Conservation (phyloP, 2,113 vertebrate genomes). For the Phaethon lepturus region DNA sequence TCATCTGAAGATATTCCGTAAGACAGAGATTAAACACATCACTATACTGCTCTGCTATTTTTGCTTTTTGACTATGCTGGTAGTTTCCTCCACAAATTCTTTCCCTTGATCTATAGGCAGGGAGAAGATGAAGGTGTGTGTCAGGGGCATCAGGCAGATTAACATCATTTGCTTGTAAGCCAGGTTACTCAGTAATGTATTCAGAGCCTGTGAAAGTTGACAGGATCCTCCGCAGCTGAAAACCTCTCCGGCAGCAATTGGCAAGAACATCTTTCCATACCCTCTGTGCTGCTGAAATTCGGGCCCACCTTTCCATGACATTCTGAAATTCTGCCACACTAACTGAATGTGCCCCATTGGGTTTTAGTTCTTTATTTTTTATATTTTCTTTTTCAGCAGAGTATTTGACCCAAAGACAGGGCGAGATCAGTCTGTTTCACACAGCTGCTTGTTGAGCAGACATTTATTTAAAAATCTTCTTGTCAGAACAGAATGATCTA, state of each 20-base stretch:
- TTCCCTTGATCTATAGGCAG: background rate
- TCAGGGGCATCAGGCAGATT: background rate
- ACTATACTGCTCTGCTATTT: background rate
- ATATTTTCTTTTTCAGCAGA: background rate
- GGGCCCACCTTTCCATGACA: background rate
- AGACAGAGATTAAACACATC: background rate
- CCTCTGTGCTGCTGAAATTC: background rate
- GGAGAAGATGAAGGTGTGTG: background rate
- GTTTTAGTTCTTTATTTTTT: background rate
- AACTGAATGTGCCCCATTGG: background rate
- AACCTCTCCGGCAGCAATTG: background rate
- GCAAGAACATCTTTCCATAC: background rate
- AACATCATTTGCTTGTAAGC: background rate
- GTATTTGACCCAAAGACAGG: constrained; percentile 20
- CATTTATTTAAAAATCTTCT: constrained; percentile 30
- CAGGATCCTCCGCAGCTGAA: background rate
- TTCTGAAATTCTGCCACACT: background rate
- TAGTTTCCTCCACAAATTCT: background rate
- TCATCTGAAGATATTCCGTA: background rate
- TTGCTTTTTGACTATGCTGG: background rate
- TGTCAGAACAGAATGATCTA: constrained; percentile 36
- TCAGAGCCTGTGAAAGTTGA: background rate
- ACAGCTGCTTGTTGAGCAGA: background rate
- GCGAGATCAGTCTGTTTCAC: background rate
- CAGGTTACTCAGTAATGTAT: background rate